Evolutionary conservation across 2,888 invertebrate species (phyloP).

Genomic region (Timema podura): DNA sequence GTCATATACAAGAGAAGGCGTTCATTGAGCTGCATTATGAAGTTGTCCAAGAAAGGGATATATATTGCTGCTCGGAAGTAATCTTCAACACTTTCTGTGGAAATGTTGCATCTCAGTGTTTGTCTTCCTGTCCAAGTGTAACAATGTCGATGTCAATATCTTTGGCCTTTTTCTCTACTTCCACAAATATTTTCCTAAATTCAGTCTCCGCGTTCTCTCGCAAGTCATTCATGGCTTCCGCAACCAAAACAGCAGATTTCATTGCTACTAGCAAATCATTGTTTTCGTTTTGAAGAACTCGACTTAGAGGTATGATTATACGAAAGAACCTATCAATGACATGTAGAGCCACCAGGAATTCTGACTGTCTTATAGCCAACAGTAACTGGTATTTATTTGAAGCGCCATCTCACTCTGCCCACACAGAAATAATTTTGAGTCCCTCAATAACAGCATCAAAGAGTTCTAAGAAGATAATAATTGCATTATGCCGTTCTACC

Average conservation of each 20-base stretch:
- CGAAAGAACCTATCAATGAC: neutral
- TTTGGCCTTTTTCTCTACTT: neutral
- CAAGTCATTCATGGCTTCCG: neutral
- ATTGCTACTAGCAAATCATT: neutral
- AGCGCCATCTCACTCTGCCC: neutral
- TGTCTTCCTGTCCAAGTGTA: neutral
- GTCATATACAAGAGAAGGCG: too few species aligned
- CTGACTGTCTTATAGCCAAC: neutral
- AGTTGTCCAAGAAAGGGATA: neutral
- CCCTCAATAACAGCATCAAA: conserved; percentile 9
- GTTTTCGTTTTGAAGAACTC: neutral
- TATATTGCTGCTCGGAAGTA: neutral
- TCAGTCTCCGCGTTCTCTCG: neutral
- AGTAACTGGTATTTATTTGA: neutral
- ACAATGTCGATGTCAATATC: neutral
- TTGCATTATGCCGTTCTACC: conserved; percentile 13
- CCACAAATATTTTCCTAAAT: neutral
- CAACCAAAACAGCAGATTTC: neutral
- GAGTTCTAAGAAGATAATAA: conserved; percentile 10
- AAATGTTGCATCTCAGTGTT: neutral
- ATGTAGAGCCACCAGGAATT: conserved; percentile 1
- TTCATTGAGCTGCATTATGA: neutral
- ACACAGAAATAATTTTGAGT: neutral
- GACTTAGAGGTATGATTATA: neutral
- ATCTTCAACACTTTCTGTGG: conserved; percentile 2